Evolutionary conservation across 2,113 vertebrate genomes (phyloP).

Genomic region (Australoheros scitulus): DNA sequence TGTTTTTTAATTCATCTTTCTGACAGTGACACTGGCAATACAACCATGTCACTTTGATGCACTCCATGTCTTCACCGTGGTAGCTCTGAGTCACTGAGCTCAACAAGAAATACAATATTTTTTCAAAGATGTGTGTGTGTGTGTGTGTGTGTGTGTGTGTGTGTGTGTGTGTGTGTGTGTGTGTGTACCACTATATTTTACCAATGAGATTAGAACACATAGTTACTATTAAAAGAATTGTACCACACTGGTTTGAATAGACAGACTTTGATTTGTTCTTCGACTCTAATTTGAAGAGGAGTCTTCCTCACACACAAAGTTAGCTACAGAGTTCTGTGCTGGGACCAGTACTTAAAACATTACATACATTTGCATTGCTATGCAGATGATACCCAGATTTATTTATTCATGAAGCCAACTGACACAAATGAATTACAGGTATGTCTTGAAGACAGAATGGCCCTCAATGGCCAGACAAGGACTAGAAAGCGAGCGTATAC

Average conservation of each 20-base stretch:
- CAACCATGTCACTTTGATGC: constrained; percentile 5
- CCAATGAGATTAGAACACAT: too few relatives aligned
- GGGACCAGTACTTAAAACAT: not conserved
- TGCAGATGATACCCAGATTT: fast-evolving
- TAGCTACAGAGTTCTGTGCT: not conserved
- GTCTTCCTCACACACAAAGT: too few relatives aligned
- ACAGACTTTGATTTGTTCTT: too few relatives aligned
- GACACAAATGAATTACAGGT: not conserved
- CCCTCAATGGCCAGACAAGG: not conserved
- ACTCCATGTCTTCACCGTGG: constrained; percentile 3
- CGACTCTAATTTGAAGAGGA: too few relatives aligned
- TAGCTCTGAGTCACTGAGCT: not conserved
- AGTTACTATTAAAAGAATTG: too few relatives aligned
- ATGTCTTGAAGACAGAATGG: not conserved
- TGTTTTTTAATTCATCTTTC: not conserved
- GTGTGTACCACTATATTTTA: too few relatives aligned
- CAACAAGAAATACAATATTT: not conserved
- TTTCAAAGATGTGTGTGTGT: not conserved
- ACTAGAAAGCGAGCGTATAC: too few relatives aligned
- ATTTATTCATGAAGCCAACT: not conserved
- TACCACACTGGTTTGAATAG: too few relatives aligned
- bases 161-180: too few relatives aligned
- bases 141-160: too few relatives aligned
- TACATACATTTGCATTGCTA: not conserved
- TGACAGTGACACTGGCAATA: not conserved